Evolutionary conservation across 2,888 invertebrate genomes (phyloP), one percentile per base, ranked within the genome.

Genomic region (Malacosoma neustria): DNA sequence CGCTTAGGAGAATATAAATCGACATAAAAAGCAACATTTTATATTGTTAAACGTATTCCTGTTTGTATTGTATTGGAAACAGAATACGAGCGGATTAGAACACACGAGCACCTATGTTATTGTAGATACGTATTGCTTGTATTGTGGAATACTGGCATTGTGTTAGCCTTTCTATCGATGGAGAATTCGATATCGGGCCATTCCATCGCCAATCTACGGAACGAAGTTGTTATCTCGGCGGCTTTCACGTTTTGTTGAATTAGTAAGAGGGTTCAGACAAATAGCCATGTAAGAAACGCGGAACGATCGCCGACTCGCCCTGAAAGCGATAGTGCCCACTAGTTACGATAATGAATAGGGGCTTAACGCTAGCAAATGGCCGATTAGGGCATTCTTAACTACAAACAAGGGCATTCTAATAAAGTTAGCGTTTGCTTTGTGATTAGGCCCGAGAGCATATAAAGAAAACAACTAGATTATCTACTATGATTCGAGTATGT

Each of bases 381-480:
- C 75, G 74, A 75, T 76, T 73, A 73, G 75, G 71, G 74, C 66
- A 72, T 74, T 73, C 75, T 73, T 72, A 73, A 74, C 75, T 72
- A 22, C 22, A 70, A 72, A 68, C 70, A 66, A 71, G 66, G 66
- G 70, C 70, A 67, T 75, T 74, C 70, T 67, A 72, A 75, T 80
- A 79, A 75, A 77, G 72, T 80, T 79, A 64, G 63, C 70, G 68
- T 76, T 74, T 70, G 70, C 68, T 61, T 63, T 62, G 57, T 64
- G 67, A 76, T 64, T 72, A 69, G 63, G 57, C 80, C 63, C 74
- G 43, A 41, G 77, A 73, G 77, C 41, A 22, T 22, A 5, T n/a
- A n/a, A n/a, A n/a, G n/a, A n/a, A n/a, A n/a, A n/a, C n/a, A n/a
- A n/a, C n/a, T n/a, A n/a, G n/a, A n/a, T n/a, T n/a, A n/a, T n/a